Evolutionary conservation across 2,888 invertebrate species (phyloP).

Genomic region (Harmothoe impar): DNA sequence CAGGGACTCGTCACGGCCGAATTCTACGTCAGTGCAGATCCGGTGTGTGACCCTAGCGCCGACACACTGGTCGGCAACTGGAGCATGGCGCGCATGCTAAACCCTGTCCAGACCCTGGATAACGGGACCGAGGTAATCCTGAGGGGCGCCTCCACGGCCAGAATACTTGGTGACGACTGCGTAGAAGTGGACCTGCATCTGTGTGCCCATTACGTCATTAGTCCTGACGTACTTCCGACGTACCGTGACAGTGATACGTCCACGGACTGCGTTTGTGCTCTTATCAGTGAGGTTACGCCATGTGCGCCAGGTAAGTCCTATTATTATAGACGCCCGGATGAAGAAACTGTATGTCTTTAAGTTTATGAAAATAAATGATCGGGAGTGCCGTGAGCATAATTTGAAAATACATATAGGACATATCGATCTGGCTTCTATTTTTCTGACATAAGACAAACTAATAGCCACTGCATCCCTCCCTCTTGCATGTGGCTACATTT

Average conservation of each 20-base stretch:
- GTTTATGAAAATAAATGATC: no score
- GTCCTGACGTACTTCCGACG: neutral
- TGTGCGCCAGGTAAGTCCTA: neutral
- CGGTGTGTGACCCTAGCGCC: neutral
- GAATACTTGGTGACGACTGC: neutral
- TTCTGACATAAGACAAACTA: no score
- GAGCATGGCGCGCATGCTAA: neutral
- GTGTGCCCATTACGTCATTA: constrained; percentile 6
- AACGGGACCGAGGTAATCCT: neutral
- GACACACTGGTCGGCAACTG: neutral
- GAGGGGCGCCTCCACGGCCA: neutral
- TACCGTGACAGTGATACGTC: neutral
- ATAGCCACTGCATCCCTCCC: no score
- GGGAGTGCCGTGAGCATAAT: no score
- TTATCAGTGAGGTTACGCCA: neutral
- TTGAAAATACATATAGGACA: no score
- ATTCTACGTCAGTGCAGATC: neutral
- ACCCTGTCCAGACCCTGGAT: neutral
- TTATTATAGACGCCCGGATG: no score
- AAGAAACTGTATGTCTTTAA: no score
- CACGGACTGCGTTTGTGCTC: neutral
- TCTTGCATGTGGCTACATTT: no score
- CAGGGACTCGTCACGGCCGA: neutral
- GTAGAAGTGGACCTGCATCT: neutral
- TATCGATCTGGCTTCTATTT: no score